phyloP scores from a whole-genome alignment of 2,113 vertebrate species.

The Alligator mississippiensis region DNA sequence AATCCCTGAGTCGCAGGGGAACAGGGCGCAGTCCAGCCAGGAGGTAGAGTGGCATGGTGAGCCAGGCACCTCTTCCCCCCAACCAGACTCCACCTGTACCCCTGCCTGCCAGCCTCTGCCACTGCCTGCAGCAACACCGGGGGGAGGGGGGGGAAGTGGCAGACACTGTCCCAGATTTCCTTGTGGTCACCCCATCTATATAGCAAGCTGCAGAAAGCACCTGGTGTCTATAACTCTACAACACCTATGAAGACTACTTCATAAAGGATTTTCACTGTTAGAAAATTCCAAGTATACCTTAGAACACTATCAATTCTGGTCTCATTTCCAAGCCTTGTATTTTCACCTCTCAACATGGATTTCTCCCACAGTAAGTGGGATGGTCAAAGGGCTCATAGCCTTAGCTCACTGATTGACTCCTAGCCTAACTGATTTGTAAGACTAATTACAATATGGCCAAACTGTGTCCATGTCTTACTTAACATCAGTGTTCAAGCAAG shows the following conservation, averaged over 20 bases:
- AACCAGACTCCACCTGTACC: too few species aligned
- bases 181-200: neutral
- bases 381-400: conserved; percentile 62
- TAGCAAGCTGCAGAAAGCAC: conserved; percentile 21
- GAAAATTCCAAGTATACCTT: conserved; percentile 8
- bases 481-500: conserved; percentile 68
- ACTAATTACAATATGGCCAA: conserved; percentile 79
- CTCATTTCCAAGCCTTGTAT: conserved; percentile 30
- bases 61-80: too few species aligned
- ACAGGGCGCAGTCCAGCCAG: too few species aligned
- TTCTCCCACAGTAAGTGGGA: conserved; percentile 19
- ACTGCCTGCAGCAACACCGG: too few species aligned
- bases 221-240: conserved; percentile 34
- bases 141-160: too few species aligned
- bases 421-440: conserved; percentile 59
- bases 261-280: conserved; percentile 11
- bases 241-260: neutral
- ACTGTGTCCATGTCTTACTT: conserved; percentile 71
- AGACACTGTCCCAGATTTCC: too few species aligned
- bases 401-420: conserved; percentile 68
- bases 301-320: conserved; percentile 47
- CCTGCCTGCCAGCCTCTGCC: too few species aligned
- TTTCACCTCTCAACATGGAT: conserved; percentile 25
- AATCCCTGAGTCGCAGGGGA: too few species aligned
- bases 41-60: too few species aligned